Evolutionary conservation across 1,140 invertebrate species (phyloP), one percentile per base, ranked within the genome.

Genomic region (Lineus longissimus): DNA sequence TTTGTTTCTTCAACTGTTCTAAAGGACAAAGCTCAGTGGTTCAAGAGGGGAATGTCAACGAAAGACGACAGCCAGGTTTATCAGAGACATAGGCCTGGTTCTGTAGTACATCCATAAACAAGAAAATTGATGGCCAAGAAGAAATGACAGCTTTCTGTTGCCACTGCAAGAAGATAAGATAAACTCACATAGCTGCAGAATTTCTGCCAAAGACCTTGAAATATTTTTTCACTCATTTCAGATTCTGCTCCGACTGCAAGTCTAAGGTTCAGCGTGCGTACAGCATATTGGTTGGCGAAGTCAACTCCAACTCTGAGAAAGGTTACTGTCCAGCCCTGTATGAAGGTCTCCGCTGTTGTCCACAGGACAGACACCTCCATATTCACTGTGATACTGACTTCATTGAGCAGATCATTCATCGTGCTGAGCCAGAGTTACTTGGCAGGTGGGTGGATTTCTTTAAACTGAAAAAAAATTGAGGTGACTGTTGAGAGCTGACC

Each of bases 221-320:
- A 36, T 36, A 36, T 15, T 36, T 7, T 36, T 4, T 36, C 33
- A 36, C 33, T 36, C 33, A 36, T 36, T 73, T 19, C 66, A 88
- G 93, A 73, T 95, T 95, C 82, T 95, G 93, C 77, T 87, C 88
- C 0, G 93, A 95, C 78, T 96, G 93, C 76, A 89, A 92, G 63
- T 91, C 91, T 63, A 96, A 95, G 85, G 92, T 95, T 13, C 74
- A 92, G 74, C 83, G 88, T 73, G 93, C 93, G 45, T 94, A 93
- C 81, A 89, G 88, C 71, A 85, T 96, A 66, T 84, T 96, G 70
- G 89, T 93, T 54, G 90, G 90, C 74, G 91, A 94, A 73, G 86
- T 88, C 31, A 91, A 93, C 67, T 88, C 88, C 58, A 83, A 86
- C 36, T 91, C 91, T 76, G 92, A 95, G 75, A 94, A 93, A 77